Conservation (phyloP, 2,888 invertebrate species). For the Caprella mutica region DNA sequence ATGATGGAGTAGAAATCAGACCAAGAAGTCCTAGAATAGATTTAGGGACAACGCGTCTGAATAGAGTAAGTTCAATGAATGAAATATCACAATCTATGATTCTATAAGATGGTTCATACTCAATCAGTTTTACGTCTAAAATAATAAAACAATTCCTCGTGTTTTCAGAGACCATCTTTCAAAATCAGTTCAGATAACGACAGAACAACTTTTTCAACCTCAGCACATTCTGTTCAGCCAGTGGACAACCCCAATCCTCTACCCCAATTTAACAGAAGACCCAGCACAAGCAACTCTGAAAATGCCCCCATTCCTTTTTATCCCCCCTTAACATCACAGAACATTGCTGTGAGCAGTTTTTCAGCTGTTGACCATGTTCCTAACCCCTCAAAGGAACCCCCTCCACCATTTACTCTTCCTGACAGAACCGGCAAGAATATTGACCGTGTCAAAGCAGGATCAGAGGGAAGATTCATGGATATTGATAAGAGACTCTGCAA, state of each 20-base stretch:
- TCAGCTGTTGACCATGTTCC: neutral
- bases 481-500: conserved; percentile 23
- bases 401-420: neutral
- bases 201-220: too few relatives aligned
- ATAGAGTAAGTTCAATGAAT: too few relatives aligned
- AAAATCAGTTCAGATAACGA: neutral
- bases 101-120: too few relatives aligned
- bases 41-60: too few relatives aligned
- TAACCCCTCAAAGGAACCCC: neutral
- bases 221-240: neutral
- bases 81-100: too few relatives aligned
- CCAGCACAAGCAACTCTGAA: neutral
- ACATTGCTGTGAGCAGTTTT: too few relatives aligned
- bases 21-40: too few relatives aligned
- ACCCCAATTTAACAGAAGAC: neutral
- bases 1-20: too few relatives aligned
- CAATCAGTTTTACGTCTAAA: too few relatives aligned
- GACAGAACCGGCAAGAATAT: conserved; percentile 1
- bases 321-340: too few relatives aligned
- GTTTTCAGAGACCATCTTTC: neutral
- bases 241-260: conserved; percentile 2
- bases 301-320: neutral
- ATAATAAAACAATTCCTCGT: too few relatives aligned
- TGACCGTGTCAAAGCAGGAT: neutral
- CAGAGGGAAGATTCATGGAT: conserved; percentile 5